Base-by-base conservation (phyloP, 2,113 vertebrate genomes). In the Xiphophorus hellerii region DNA sequence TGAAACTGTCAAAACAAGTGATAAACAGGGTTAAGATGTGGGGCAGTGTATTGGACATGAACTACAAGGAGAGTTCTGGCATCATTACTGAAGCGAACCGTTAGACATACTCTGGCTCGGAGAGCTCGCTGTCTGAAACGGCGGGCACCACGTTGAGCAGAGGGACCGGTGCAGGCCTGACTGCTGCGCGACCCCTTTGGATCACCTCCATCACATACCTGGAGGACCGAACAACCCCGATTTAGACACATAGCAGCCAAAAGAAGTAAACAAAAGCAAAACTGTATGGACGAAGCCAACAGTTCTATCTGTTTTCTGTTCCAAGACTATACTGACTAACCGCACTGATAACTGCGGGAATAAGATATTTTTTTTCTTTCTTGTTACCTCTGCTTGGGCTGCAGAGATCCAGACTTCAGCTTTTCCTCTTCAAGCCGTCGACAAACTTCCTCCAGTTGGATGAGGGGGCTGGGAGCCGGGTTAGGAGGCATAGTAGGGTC, bases 401-500 rank as follows among this genome's bases (percentile, higher is more conserved):
- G 95, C 1, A 93, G 33, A 51, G 94, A 94, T 64, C 93, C 94
- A 48, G 93, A 89, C 86, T 96, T 95, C 69, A 95, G 96, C 78
- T 96, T 96, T 77, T 98, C 97, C 71, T 99, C 97, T 72, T 97
- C 97, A 29, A 98, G 93, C 48, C 97, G 94, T 68, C 97, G 90
- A 22, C 97, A 94, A 17, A 97, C 97, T 90, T 99, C 97, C 81
- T 98, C 97, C 91, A 99, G 94, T 91, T 99, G 97, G 15, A 96
- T 99, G 78, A 99, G 94, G 2, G 97, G 97, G 89, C 97, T 98
- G 83, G 97, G 97, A 4, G 97, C 97, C 0, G 97, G 97, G 84
- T 98, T 97, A 80, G 97, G 97, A 0, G 97, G 97, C 97, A 98
- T 98, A 65, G 97, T 96, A 27, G 97, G 97, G 78, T 99, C 97